Conservation (phyloP, 2,888 invertebrate genomes). For the Odontothrips loti region DNA sequence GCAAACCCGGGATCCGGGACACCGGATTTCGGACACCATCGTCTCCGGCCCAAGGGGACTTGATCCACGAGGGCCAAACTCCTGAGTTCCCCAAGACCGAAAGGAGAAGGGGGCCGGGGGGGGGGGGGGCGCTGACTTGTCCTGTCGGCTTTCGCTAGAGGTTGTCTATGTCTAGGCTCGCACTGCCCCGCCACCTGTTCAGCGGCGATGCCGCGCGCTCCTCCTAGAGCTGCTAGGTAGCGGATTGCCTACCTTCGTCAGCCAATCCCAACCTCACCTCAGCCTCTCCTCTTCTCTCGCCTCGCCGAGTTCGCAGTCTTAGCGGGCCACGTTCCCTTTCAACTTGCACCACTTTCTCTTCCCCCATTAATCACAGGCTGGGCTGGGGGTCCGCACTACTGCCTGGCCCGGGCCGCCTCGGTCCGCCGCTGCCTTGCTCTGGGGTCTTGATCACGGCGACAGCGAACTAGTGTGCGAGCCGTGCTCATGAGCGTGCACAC, state of each 20-base stretch:
- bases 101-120: not conserved
- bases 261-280: not conserved
- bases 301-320: too few species aligned
- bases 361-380: conserved; percentile 1
- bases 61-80: not conserved
- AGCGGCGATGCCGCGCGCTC: not conserved
- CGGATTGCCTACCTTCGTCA: not conserved
- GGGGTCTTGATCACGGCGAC: not conserved
- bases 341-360: conserved; percentile 11
- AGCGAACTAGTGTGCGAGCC: not conserved
- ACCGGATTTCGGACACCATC: not conserved
- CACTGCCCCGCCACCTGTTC: not conserved
- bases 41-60: not conserved
- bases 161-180: not conserved
- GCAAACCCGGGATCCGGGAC: too few species aligned
- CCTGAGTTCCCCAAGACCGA: too few species aligned
- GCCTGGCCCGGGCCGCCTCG: not conserved
- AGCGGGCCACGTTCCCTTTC: conserved; percentile 7
- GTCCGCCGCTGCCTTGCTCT: not conserved
- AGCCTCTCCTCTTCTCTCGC: too few species aligned
- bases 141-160: not conserved
- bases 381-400: not conserved
- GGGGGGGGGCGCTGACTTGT: not conserved
- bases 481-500: too few species aligned
- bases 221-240: not conserved